Evolutionary conservation across 2,113 vertebrate genomes (phyloP), one percentile per base, ranked within the genome.

Genomic region (Psephotus haematonotus): DNA sequence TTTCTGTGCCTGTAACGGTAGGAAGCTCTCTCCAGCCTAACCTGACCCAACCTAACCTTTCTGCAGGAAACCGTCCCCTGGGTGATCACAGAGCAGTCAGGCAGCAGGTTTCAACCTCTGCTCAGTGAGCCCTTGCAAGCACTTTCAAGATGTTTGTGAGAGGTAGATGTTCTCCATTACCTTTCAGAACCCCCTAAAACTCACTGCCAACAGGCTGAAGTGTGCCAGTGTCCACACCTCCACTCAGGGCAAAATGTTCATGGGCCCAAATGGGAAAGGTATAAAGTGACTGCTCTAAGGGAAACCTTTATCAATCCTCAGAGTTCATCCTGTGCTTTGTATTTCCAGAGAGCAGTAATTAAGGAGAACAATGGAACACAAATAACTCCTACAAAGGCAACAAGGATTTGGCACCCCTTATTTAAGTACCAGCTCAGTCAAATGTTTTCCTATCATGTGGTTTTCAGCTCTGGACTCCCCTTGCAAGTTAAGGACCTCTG

Each of bases 361-460:
- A 92, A 83, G 82, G 53, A 90, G 79, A 96, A 97, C 87, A 94
- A 77, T 80, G 50, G 50, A 88, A 75, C 76, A 81, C 46, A 93
- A 77, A 75, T 71, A 78, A 88, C 67, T 82, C n/a, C 63, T 86
- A 46, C 87, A 53, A 88, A 52, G 41, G 57, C 57, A 93, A 82
- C 35, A 55, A 72, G 67, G 39, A 82, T 65, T 88, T 92, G 68
- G 17, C 53, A 59, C n/a, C 55, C 43, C 44, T 64, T 82, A 35
- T 82, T 89, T 86, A 92, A 92, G 44, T 67, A 89, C 37, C 49
- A 85, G 41, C 63, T 91, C 75, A 75, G 74, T 67, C 84, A 91
- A 88, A 91, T 68, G 76, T 31, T 91, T 87, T 85, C 53, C 52
- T 90, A 59, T 70, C 24, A 31, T 65, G 70, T 82, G 55, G 82